Conservation (phyloP, 2,797 vertebrate genomes). For the Gymnocypris eckloni region DNA sequence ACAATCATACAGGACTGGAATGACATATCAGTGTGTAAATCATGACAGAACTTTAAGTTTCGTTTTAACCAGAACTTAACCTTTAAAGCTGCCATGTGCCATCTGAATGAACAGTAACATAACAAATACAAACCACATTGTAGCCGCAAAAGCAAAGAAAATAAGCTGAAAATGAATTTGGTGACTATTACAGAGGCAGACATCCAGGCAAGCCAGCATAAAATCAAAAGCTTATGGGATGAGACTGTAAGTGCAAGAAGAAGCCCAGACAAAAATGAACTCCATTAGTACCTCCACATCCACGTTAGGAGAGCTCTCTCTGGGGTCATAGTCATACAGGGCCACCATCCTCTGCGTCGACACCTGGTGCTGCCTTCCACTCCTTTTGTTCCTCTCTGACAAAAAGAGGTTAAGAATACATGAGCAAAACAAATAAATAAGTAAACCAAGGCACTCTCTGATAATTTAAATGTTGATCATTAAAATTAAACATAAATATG, state of each 20-base stretch:
- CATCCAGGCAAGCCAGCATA: slow-evolving; percentile 6
- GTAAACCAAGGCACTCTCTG: not conserved
- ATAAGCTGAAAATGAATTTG: slow-evolving; percentile 6
- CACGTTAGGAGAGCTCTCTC: slow-evolving; percentile 97
- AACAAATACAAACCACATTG: not conserved
- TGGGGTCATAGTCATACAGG: slow-evolving; percentile 94
- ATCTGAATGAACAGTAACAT: slow-evolving; percentile 4
- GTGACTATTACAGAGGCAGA: slow-evolving; percentile 9
- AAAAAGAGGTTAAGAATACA: not conserved
- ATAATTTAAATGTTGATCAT: not conserved
- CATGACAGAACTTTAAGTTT: not conserved
- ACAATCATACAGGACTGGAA: not conserved
- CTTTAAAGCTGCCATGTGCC: slow-evolving; percentile 1
- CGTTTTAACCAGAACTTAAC: not conserved
- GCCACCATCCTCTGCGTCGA: slow-evolving; percentile 92
- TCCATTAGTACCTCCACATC: slow-evolving; percentile 89
- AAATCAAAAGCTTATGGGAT: slow-evolving; percentile 17
- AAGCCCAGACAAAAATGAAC: not conserved
- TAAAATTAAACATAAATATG: not conserved
- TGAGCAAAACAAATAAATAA: not conserved
- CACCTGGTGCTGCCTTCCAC: slow-evolving; percentile 78
- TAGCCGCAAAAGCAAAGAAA: not conserved
- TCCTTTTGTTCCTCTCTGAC: slow-evolving; percentile 89
- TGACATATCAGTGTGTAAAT: not conserved
- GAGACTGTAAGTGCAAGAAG: slow-evolving; percentile 10